Evolutionary conservation across 2,888 invertebrate genomes (phyloP).

Genomic region (Sesia apiformis): DNA sequence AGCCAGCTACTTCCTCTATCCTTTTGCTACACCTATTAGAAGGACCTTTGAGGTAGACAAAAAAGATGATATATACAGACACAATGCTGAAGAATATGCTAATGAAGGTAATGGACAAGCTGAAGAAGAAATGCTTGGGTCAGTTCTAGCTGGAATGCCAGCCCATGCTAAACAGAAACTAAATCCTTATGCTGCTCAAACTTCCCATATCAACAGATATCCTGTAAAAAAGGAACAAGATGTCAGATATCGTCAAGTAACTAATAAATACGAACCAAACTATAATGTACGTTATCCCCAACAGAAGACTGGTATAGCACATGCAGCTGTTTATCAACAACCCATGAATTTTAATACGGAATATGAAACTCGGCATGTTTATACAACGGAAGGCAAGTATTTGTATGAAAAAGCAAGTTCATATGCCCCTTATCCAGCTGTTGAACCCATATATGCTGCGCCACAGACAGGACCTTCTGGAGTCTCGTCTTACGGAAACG

Average conservation of each 20-base stretch:
- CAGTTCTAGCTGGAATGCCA: constrained; percentile 82
- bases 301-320: constrained; percentile 65
- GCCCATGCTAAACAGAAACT: constrained; percentile 59
- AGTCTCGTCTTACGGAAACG: constrained; percentile 45
- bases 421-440: constrained; percentile 49
- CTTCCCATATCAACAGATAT: constrained; percentile 45
- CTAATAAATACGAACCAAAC: constrained; percentile 50
- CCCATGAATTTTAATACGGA: constrained; percentile 48
- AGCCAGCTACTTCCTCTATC: constrained; percentile 85
- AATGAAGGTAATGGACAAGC: constrained; percentile 79
- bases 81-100: constrained; percentile 79
- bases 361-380: constrained; percentile 58
- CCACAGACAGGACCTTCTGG: constrained; percentile 51
- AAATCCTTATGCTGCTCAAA: constrained; percentile 63
- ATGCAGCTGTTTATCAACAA: constrained; percentile 61
- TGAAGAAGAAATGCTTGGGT: constrained; percentile 85
- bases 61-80: constrained; percentile 78
- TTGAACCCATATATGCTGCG: constrained; percentile 61
- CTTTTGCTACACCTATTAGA: constrained; percentile 79
- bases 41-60: constrained; percentile 79
- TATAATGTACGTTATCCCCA: constrained; percentile 59
- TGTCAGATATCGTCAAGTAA: constrained; percentile 58
- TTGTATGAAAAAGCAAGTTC: constrained; percentile 43
- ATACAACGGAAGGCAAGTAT: constrained; percentile 53
- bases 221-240: constrained; percentile 61